Conservation (phyloP, 1,140 invertebrate genomes). For the Drosophila aff. region DNA sequence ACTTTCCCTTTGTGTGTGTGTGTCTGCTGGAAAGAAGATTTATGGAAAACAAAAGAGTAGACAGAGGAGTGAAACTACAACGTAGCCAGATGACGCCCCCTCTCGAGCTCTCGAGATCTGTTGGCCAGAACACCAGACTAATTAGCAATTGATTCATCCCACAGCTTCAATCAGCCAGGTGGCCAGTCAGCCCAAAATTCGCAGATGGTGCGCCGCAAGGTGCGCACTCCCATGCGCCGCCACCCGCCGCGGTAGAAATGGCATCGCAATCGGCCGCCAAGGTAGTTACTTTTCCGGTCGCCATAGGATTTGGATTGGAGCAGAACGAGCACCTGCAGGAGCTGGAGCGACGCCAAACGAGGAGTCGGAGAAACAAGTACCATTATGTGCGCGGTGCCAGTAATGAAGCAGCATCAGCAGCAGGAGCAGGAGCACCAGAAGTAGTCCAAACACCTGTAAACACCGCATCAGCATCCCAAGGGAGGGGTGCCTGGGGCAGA, state of each 20-base stretch:
- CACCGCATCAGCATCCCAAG: not conserved
- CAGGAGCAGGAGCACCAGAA: not conserved
- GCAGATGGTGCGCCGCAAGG: conserved; percentile 58
- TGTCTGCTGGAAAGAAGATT: not conserved
- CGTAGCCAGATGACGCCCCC: not conserved
- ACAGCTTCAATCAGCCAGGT: conserved; percentile 70
- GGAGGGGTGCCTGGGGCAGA: not conserved
- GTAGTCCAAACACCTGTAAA: not conserved
- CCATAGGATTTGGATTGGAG: not conserved
- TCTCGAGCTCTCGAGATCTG: not conserved
- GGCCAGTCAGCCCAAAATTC: conserved; percentile 60
- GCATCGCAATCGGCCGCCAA: conserved; percentile 42
- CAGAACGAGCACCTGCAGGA: conserved; percentile 7
- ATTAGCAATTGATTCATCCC: conserved; percentile 15
- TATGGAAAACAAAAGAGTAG: not conserved
- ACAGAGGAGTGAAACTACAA: not conserved
- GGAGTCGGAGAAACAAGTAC: conserved; percentile 25
- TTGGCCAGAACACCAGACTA: not conserved
- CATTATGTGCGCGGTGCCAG: conserved; percentile 44
- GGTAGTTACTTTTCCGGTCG: conserved; percentile 32
- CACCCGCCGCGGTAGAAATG: conserved; percentile 71
- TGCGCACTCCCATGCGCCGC: conserved; percentile 58
- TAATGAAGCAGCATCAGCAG: too few species aligned
- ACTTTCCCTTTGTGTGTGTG: not conserved
- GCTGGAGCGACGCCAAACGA: conserved; percentile 2